phyloP scores from a whole-genome alignment of 2,113 vertebrate genomes.

The Pterocles gutturalis region DNA sequence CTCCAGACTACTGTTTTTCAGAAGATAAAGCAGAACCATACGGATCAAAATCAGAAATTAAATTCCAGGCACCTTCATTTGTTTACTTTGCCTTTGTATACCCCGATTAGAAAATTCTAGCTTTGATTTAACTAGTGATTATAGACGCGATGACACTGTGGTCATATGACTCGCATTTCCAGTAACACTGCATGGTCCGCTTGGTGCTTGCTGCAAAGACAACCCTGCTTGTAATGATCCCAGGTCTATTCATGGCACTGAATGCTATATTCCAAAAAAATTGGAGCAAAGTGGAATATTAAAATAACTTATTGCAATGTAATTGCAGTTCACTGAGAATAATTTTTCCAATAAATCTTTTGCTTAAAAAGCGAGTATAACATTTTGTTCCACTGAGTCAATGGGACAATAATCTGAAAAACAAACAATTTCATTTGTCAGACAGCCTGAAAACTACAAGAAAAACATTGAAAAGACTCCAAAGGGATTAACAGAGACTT shows the following conservation, averaged over 20 bases:
- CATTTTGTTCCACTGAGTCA: neutral
- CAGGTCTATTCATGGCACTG: neutral
- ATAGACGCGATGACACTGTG: fast-evolving
- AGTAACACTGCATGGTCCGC: neutral
- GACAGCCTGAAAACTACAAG: neutral
- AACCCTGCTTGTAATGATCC: neutral
- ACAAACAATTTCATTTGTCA: neutral
- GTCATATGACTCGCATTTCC: neutral
- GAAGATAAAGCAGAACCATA: neutral
- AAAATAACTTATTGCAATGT: neutral
- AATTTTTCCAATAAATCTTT: neutral
- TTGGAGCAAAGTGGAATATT: fast-evolving
- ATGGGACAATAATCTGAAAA: neutral
- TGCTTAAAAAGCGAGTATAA: neutral
- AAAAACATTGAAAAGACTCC: neutral
- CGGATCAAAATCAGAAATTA: neutral
- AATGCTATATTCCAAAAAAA: neutral
- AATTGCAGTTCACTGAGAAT: neutral
- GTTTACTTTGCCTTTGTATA: neutral
- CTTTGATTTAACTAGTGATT: neutral
- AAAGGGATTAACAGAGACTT: neutral
- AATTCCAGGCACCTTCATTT: neutral
- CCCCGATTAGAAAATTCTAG: neutral
- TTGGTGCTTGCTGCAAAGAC: neutral
- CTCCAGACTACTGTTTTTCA: neutral